phyloP scores from a whole-genome alignment of 2,797 vertebrate genomes.

The Zalophus californianus region DNA sequence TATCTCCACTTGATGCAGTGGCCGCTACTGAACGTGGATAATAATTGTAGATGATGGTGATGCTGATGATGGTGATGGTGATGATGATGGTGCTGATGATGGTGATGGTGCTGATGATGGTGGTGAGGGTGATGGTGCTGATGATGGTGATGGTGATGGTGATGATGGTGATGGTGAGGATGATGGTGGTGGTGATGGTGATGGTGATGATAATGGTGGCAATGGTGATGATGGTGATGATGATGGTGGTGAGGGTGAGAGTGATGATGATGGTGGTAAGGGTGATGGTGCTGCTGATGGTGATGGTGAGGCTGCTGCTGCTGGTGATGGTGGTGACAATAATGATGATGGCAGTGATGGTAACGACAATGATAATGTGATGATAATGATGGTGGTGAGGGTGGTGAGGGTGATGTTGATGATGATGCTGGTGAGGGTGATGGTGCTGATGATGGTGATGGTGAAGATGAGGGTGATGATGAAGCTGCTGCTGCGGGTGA shows the following conservation, averaged over 20 bases:
- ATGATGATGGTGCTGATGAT: accelerated
- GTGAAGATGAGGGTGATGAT: background rate
- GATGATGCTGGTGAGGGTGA: accelerated
- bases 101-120: accelerated
- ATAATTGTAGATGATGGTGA: background rate
- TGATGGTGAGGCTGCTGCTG: background rate
- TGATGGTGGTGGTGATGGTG: background rate
- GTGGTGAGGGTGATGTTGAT: accelerated
- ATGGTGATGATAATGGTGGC: background rate
- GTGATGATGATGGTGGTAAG: accelerated
- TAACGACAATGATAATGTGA: background rate
- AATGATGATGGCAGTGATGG: accelerated
- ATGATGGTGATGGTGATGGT: background rate
- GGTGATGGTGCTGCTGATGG: background rate
- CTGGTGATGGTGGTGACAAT: background rate
- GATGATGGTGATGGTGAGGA: accelerated
- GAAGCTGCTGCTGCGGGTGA: background rate
- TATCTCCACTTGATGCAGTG: accelerated
- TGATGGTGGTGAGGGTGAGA: accelerated
- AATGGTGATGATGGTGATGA: accelerated
- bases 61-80: background rate
- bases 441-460: background rate
- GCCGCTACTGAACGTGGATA: background rate
- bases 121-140: accelerated
- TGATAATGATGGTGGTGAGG: background rate